Percentiles rank a stretch among this genome's conserved stretches.
phyloP scores from a whole-genome alignment of 2,113 vertebrate genomes.

The Otolemur garnettii region DNA sequence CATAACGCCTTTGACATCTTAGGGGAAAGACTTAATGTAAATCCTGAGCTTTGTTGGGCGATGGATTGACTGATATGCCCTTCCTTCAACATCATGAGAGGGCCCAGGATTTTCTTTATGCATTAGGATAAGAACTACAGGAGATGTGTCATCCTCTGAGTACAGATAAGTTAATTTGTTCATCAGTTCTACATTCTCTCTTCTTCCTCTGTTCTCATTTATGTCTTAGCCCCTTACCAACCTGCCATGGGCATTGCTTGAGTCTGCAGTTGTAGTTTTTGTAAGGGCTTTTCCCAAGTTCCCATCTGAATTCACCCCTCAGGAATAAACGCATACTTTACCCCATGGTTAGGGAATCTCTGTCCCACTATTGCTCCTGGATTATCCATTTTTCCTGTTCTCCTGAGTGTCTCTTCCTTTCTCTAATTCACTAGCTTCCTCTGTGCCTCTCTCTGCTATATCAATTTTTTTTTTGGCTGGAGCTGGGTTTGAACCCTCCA shows the following conservation, averaged over 20 bases:
- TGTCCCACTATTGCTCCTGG: not conserved
- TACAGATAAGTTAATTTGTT: not conserved
- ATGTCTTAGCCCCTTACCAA: accelerated
- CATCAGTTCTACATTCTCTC: not conserved
- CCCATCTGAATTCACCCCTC: not conserved
- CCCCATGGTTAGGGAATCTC: not conserved
- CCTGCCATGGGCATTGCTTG: not conserved
- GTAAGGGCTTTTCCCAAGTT: not conserved
- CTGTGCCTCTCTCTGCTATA: not conserved
- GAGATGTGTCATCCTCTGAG: not conserved
- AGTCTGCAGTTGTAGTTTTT: not conserved
- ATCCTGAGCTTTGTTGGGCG: not conserved
- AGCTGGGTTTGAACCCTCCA: too few relatives aligned
- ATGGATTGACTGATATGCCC: not conserved
- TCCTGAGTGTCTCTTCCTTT: not conserved
- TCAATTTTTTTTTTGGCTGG: too few relatives aligned
- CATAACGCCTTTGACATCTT: conserved; percentile 1
- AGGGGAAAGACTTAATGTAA: not conserved
- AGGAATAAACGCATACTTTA: not conserved
- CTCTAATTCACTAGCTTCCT: not conserved
- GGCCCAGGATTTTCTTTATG: not conserved
- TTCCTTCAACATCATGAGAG: not conserved
- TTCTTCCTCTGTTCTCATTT: not conserved
- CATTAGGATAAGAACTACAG: not conserved
- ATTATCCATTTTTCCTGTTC: not conserved